A percentile compares a stretch with the other conserved stretches of the same genome.
These are phyloP conservation scores for Drymodes brunneopygia DNA, from an alignment of 2,113 vertebrate genomes.

Conservation along the genomic window DNA sequence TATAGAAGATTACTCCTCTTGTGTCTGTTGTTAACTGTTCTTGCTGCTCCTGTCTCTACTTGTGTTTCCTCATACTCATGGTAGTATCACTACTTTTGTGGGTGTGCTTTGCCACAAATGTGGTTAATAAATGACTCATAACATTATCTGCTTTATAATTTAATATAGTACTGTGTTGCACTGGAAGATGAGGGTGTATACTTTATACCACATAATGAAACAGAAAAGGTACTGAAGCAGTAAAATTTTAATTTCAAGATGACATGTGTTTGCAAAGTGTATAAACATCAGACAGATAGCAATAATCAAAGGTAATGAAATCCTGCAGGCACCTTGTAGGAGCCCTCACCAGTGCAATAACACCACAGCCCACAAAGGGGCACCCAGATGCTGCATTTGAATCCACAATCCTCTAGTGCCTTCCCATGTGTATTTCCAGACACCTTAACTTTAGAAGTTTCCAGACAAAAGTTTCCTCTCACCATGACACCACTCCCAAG, in stretches of 20 bases:
- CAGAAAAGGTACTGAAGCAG: background rate
- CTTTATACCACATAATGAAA: background rate
- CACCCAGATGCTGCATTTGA: background rate
- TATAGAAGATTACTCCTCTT: background rate
- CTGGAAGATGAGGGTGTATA: background rate
- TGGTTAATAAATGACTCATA: background rate
- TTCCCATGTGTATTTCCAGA: background rate
- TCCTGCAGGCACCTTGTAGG: background rate
- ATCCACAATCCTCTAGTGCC: background rate
- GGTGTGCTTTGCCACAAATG: background rate
- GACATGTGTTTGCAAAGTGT: background rate
- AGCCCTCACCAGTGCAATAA: constrained; percentile 20
- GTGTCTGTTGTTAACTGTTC: background rate
- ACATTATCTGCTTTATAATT: background rate
- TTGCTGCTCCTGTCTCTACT: background rate
- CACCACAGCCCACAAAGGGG: constrained; percentile 32
- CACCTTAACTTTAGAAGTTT: constrained; percentile 7
- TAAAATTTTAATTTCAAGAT: constrained; percentile 6
- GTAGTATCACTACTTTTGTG: background rate
- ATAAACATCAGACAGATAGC: constrained; percentile 5
- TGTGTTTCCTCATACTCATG: background rate
- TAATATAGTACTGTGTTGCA: background rate
- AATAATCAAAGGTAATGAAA: constrained; percentile 7
- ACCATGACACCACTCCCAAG: background rate
- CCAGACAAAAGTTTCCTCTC: background rate